Percentiles rank a stretch among this genome's conserved stretches.
Conservation (phyloP, 2,113 vertebrate species). For the Nyctereutes procyonoides region DNA sequence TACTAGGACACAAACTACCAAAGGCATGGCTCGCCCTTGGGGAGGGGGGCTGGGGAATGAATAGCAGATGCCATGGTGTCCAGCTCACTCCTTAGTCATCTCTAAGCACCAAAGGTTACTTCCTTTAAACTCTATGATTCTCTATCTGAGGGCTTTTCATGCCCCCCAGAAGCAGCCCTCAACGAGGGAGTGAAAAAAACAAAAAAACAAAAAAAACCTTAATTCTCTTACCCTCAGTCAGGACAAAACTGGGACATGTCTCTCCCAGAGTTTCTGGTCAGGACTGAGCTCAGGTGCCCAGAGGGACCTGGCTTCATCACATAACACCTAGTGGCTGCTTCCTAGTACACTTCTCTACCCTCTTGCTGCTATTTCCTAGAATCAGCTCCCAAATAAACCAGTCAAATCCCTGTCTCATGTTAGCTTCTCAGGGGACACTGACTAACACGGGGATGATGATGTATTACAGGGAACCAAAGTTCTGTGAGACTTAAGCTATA, state of each 20-base stretch:
- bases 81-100: neutral
- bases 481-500: neutral
- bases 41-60: accelerated
- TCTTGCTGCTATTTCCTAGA: neutral
- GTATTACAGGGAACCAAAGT: neutral
- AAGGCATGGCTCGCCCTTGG: neutral
- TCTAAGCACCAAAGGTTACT: neutral
- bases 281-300: neutral
- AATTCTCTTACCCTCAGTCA: neutral
- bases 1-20: neutral
- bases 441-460: neutral
- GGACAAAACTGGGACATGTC: neutral
- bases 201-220: neutral
- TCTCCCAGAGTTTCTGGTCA: neutral
- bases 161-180: neutral
- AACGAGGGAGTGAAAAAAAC: neutral
- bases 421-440: neutral
- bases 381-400: neutral
- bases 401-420: neutral
- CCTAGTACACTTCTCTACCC: neutral
- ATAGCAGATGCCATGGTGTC: neutral
- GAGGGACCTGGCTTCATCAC: neutral
- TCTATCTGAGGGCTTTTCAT: neutral
- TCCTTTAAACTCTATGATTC: neutral
- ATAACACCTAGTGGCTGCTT: neutral